Conservation (phyloP, 92 coral and sea anemone species). For the Umimayanthus kanabou region DNA sequence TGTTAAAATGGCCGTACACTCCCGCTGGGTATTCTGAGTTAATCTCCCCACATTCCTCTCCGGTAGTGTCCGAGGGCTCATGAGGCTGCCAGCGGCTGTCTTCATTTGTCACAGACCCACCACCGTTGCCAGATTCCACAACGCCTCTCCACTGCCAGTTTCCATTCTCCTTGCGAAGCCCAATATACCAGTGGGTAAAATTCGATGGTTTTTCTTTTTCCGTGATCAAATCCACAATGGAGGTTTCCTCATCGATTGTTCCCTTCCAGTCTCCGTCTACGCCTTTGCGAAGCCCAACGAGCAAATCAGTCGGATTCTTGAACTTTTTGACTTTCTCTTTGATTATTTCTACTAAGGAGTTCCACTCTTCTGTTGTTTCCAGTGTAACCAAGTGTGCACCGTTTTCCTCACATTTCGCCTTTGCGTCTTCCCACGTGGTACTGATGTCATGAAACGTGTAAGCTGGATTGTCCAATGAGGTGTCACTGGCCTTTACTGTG, state of each 20-base stretch:
- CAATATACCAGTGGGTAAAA: conserved; percentile 39
- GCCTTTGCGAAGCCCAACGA: conserved; percentile 20
- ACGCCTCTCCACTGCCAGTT: conserved; percentile 17
- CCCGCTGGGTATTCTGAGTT: conserved; percentile 23
- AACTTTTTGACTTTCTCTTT: background rate
- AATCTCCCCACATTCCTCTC: conserved; percentile 32
- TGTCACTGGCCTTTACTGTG: background rate
- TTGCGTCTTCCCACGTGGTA: conserved; percentile 35
- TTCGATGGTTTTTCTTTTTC: background rate
- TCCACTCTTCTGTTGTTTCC: conserved; percentile 26
- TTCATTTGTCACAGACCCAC: background rate
- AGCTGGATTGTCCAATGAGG: background rate
- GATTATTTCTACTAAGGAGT: background rate
- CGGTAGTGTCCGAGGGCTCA: conserved; percentile 15
- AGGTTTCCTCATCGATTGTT: background rate
- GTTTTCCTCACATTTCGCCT: background rate
- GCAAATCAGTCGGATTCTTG: background rate
- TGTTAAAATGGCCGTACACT: conserved; percentile 28
- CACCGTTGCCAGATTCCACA: background rate
- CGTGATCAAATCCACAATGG: background rate
- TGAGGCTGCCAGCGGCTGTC: conserved; percentile 32
- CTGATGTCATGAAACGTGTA: conserved; percentile 25
- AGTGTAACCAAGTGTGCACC: conserved; percentile 25
- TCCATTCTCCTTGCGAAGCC: background rate
- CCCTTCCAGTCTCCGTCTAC: conserved; percentile 8